Evolutionary conservation across 2,113 vertebrate species (phyloP).

Genomic region (Campylorhamphus procurvoides): DNA sequence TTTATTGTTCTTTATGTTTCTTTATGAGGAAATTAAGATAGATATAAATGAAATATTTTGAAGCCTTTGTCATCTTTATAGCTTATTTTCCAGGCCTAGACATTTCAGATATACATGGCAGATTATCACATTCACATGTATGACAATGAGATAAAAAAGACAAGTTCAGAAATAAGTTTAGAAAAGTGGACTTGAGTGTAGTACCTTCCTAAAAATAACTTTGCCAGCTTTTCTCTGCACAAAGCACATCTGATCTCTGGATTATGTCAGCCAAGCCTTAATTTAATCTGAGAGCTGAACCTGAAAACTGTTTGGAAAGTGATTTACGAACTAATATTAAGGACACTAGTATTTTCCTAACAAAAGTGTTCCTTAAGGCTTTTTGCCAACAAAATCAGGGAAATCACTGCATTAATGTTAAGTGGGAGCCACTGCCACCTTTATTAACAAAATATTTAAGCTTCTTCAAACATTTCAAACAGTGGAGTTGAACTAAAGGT

Average conservation of each 20-base stretch:
- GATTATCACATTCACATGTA: neutral
- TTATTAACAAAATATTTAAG: neutral
- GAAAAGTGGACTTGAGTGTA: neutral
- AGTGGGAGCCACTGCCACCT: neutral
- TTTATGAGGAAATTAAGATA: neutral
- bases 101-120: neutral
- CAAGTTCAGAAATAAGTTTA: neutral
- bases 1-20: neutral
- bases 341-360: neutral
- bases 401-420: neutral
- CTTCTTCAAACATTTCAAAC: neutral
- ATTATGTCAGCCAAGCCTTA: neutral
- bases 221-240: neutral
- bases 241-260: neutral
- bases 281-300: neutral
- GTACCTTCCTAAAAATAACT: neutral
- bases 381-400: neutral
- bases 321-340: neutral
- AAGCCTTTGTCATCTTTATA: neutral
- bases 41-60: neutral
- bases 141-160: neutral
- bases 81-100: neutral
- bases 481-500: neutral
- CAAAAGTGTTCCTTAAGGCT: neutral
- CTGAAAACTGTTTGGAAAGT: neutral